Percentiles rank a stretch among this genome's conserved stretches.
Evolutionary conservation across 1,140 invertebrate genomes (phyloP).

Genomic region (Drosophila leontia): DNA sequence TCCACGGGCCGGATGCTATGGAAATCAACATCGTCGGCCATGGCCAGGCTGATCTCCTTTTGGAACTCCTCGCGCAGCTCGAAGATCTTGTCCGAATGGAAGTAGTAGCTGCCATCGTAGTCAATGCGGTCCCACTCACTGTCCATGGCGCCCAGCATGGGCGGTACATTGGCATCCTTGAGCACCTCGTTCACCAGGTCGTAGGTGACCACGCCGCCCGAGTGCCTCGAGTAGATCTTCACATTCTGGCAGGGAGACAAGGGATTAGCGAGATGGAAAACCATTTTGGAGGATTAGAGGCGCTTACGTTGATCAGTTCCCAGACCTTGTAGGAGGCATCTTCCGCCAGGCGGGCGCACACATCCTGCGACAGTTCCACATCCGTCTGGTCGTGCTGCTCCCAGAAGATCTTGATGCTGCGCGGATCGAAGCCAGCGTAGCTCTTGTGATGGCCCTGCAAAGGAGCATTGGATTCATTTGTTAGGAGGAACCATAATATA

Average conservation of each 20-base stretch:
- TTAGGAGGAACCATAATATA: too few species aligned
- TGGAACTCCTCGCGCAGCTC: conserved; percentile 81
- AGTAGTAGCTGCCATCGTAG: conserved; percentile 81
- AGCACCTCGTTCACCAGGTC: conserved; percentile 84
- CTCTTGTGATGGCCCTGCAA: conserved; percentile 67
- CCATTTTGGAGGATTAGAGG: neutral
- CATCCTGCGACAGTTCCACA: conserved; percentile 76
- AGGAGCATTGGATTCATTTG: neutral
- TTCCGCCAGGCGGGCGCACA: conserved; percentile 76
- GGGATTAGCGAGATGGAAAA: neutral
- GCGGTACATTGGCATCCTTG: conserved; percentile 76
- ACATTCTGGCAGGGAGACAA: conserved; percentile 57
- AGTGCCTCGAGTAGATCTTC: conserved; percentile 80
- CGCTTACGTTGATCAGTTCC: conserved; percentile 78
- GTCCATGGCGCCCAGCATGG: conserved; percentile 79
- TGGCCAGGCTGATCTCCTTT: conserved; percentile 58
- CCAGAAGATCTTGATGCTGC: conserved; percentile 82
- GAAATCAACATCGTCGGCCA: conserved; percentile 63
- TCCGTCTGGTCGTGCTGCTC: conserved; percentile 84
- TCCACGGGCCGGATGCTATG: conserved; percentile 65
- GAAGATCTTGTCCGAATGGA: conserved; percentile 78
- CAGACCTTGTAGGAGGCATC: conserved; percentile 84
- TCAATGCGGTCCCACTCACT: conserved; percentile 83
- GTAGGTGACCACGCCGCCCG: conserved; percentile 77
- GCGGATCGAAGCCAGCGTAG: conserved; percentile 77